phyloP scores from a whole-genome alignment of 1,140 invertebrate genomes.

The Heliothis virescens region DNA sequence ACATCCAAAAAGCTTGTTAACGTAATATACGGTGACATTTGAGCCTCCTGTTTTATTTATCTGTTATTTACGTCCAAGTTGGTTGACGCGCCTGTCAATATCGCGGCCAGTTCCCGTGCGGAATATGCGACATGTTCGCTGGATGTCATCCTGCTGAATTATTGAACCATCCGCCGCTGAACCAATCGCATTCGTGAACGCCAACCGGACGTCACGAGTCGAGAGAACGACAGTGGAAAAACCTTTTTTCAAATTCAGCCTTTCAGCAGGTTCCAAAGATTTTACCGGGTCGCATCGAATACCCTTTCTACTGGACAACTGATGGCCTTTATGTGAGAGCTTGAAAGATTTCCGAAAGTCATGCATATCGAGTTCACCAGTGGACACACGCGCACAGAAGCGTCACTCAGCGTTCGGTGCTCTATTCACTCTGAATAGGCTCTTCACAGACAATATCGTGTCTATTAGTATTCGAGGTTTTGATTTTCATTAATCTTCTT shows the following conservation, averaged over 20 bases:
- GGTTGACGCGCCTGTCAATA: constrained; percentile 27
- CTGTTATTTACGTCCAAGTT: constrained; percentile 30
- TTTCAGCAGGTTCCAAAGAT: constrained; percentile 49
- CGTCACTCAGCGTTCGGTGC: not conserved
- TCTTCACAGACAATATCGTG: constrained; percentile 31
- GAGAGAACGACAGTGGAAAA: constrained; percentile 54
- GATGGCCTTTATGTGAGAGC: constrained; percentile 42
- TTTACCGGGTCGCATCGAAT: constrained; percentile 43
- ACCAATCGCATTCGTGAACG: constrained; percentile 62
- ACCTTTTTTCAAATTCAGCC: constrained; percentile 54
- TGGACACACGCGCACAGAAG: not conserved
- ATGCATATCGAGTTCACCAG: constrained; percentile 13
- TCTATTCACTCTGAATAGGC: constrained; percentile 20
- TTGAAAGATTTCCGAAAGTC: constrained; percentile 36
- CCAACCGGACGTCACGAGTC: constrained; percentile 55
- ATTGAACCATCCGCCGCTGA: constrained; percentile 62
- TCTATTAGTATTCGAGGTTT: constrained; percentile 4
- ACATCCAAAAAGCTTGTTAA: not conserved
- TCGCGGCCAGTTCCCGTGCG: constrained; percentile 13
- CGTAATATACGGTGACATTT: constrained; percentile 11
- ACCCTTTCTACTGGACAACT: constrained; percentile 48
- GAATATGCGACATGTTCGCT: constrained; percentile 22
- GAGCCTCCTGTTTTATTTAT: constrained; percentile 24
- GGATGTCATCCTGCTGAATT: constrained; percentile 63
- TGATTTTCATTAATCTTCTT: constrained; percentile 32